phyloP scores from a whole-genome alignment of 2,888 invertebrate genomes.

The Rhaphigaster nebulosa region DNA sequence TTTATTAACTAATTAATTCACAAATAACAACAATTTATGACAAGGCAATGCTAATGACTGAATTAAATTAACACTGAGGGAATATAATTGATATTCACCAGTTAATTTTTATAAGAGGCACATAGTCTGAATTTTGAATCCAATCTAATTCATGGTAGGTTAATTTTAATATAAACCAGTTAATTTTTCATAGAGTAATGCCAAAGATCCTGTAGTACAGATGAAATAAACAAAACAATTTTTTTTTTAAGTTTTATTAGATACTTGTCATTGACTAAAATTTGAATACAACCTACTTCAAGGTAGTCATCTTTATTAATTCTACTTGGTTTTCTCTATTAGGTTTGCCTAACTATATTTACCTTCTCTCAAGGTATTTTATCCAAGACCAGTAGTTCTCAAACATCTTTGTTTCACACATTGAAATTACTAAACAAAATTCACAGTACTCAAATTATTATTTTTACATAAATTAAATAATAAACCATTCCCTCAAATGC shows the following conservation, averaged over 20 bases:
- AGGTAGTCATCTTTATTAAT: conserved; percentile 22
- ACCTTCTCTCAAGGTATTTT: not conserved
- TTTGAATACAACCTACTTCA: conserved; percentile 11
- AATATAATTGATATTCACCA: not conserved
- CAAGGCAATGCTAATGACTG: not conserved
- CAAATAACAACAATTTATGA: not conserved
- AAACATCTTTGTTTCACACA: no score
- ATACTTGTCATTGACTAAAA: not conserved
- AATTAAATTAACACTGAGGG: not conserved
- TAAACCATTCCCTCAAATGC: no score
- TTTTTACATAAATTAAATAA: no score
- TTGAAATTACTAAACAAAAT: no score
- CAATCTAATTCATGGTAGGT: not conserved
- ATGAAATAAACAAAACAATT: not conserved
- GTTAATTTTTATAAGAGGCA: not conserved
- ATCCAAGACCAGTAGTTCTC: no score
- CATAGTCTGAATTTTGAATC: not conserved
- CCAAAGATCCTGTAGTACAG: not conserved
- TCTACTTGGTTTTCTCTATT: not conserved
- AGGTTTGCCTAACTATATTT: not conserved
- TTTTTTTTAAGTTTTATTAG: not conserved
- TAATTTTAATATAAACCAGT: not conserved
- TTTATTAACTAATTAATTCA: not conserved
- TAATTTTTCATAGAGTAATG: not conserved
- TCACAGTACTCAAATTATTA: no score